Evolutionary conservation across 1,140 invertebrate genomes (phyloP), one percentile per base, ranked within the genome.

Genomic region (Drosophila tristis): DNA sequence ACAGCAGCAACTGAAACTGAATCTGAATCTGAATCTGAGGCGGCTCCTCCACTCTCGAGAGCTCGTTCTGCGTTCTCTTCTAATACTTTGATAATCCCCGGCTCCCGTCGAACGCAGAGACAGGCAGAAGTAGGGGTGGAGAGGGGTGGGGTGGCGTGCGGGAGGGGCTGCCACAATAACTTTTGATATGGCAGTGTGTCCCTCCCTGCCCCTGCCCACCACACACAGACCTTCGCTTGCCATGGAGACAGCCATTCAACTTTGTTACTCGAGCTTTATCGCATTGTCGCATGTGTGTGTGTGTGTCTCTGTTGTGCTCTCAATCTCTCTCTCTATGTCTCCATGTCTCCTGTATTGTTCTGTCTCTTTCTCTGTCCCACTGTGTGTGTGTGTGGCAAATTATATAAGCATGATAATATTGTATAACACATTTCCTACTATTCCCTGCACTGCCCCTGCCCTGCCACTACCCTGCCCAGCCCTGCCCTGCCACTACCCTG

Each of bases 351-450:
- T 9, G 2, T 9, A 3, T 9, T 0, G 31, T 8, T 9, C 31
- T 8, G 8, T 31, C 56, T 44, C 20, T 47, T n/a, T 53, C 39
- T 39, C 7, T 43, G 26, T 42, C 29, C 20, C 20, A 20, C 20
- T 55, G 16, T 16, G 16, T 16, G 43, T 62, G 25, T 78, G 55
- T 74, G 44, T 47, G 57, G 64, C 68, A 81, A 86, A 86, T 86
- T 87, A 86, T 81, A 81, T 86, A 77, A 86, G 78, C 74, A 78
- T 70, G 78, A 87, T 87, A 82, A 87, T 87, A 74, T 86, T 87
- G 70, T 81, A 87, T 72, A 87, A 87, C 68, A 78, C 70, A 84
- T 61, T 23, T 39, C 4, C 35, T 13, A 13, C 35, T 45, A 49
- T 23, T 42, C 67, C 25, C 47, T 60, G 26, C 43, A 15, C 16